Base-by-base conservation (phyloP, 2,113 vertebrate genomes). In the Dolichotis patagonum region DNA sequence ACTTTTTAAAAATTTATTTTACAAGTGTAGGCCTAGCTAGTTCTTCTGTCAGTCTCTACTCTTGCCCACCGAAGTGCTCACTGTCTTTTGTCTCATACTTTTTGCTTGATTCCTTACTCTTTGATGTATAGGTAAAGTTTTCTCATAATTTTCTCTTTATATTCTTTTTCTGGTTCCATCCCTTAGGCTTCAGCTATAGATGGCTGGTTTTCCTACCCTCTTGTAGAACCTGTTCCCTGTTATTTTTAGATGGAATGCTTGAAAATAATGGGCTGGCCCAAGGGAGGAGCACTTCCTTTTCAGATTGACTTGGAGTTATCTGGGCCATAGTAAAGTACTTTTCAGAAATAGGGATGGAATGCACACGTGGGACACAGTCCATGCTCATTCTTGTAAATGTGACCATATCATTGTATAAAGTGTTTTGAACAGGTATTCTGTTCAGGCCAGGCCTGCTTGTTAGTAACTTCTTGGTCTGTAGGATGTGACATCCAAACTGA, bases 251-350 rank as follows among this genome's bases (percentile, higher is more conserved):
- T 90, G 58, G 83, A 85, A 32, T 96, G 30, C 28, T 80, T 41
- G n/a, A 92, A 73, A 86, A 80, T 80, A 97, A 91, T 67, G 87
- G 10, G 26, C 17, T 96, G 81, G n/a, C 30, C 43, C 60, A 88
- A 32, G 26, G 93, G 58, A 89, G 90, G 54, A 43, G 19, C 22
- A 69, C 26, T 58, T 71, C 52, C 83, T 86, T 69, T 94, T 81
- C 63, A 92, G 56, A 67, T 22, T 82, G 54, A 95, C 16, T 91
- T 95, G 46, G 13, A 82, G 49, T 96, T 46, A 58, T 83, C 20
- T 92, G 91, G 60, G 73, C 75, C 81, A 73, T 89, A 54, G 24
- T 89, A 73, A 89, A 86, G 30, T 77, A 22, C n/a, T 82, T 93
- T 58, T 54, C 43, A 83, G 60, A 84, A 91, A 77, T 20, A 49